A percentile compares a stretch with the other conserved stretches of the same genome.
These are phyloP conservation scores for Sterrhoptilus dennistouni DNA, from an alignment of 2,113 vertebrate species.

Conservation along the genomic window DNA sequence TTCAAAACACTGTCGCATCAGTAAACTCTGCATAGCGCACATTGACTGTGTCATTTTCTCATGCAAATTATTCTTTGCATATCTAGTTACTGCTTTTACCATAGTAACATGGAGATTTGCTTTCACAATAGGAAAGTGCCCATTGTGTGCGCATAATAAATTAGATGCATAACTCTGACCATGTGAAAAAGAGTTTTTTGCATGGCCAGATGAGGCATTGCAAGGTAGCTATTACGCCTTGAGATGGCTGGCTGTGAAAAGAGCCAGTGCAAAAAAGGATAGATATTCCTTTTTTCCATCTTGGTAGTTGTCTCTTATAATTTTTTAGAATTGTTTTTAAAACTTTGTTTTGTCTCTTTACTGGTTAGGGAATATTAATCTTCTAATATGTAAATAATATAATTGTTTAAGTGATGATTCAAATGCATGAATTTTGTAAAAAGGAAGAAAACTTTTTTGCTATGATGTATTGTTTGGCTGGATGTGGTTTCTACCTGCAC, in stretches of 20 bases:
- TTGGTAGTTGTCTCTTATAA: not conserved
- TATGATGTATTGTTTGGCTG: not conserved
- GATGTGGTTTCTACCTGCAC: not conserved
- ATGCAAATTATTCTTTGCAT: not conserved
- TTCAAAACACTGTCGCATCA: not conserved
- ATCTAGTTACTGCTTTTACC: not conserved
- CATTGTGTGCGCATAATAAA: not conserved
- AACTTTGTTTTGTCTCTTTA: not conserved
- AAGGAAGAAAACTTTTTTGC: not conserved
- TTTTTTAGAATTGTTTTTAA: not conserved
- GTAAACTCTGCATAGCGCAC: not conserved
- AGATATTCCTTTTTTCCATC: not conserved
- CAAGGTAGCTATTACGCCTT: not conserved
- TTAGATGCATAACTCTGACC: not conserved
- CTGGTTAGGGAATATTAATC: not conserved
- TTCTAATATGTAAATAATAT: not conserved
- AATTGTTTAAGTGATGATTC: not conserved
- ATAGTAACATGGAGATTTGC: not conserved
- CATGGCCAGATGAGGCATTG: not conserved
- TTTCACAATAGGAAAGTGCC: not conserved
- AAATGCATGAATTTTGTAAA: not conserved
- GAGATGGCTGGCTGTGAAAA: not conserved
- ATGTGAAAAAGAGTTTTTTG: not conserved
- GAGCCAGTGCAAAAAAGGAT: not conserved
- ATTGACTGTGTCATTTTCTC: not conserved